These are phyloP conservation scores for Aspidoscelis tigris DNA, from an alignment of 2,113 vertebrate species.

Conservation along the genomic window DNA sequence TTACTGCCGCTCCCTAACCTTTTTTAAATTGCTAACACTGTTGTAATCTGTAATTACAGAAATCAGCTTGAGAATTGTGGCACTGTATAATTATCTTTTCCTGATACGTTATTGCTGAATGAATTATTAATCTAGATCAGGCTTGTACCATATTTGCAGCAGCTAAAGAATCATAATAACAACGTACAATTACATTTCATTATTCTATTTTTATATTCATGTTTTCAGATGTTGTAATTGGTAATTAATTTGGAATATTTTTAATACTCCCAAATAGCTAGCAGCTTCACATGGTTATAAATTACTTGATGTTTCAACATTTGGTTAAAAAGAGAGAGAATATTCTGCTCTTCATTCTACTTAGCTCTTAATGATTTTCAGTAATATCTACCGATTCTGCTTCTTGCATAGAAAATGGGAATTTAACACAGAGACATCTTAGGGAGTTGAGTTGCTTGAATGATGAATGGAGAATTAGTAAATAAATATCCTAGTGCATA, in stretches of 20 bases:
- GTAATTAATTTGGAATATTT: slow-evolving; percentile 81
- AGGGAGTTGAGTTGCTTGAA: neutral
- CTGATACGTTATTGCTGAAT: slow-evolving; percentile 85
- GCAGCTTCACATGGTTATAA: slow-evolving; percentile 76
- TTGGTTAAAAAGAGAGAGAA: slow-evolving; percentile 51
- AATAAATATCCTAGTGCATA: neutral
- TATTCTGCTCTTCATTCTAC: neutral
- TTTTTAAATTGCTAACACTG: slow-evolving; percentile 84
- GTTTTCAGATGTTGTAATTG: slow-evolving; percentile 86
- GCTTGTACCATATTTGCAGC: slow-evolving; percentile 84
- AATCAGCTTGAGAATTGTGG: slow-evolving; percentile 86
- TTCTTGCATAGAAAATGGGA: neutral
- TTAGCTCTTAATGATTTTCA: slow-evolving; percentile 4
- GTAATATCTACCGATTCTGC: neutral
- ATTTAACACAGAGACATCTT: neutral
- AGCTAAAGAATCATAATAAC: slow-evolving; percentile 77
- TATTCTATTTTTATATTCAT: slow-evolving; percentile 83
- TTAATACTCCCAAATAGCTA: slow-evolving; percentile 77
- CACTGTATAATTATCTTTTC: slow-evolving; percentile 84
- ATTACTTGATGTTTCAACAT: slow-evolving; percentile 73
- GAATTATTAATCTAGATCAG: slow-evolving; percentile 89
- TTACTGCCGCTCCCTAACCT: slow-evolving; percentile 82
- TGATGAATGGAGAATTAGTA: neutral
- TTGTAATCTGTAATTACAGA: slow-evolving; percentile 88
- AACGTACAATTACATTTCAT: slow-evolving; percentile 86